phyloP scores from a whole-genome alignment of 2,113 vertebrate genomes.

The Mus pahari region DNA sequence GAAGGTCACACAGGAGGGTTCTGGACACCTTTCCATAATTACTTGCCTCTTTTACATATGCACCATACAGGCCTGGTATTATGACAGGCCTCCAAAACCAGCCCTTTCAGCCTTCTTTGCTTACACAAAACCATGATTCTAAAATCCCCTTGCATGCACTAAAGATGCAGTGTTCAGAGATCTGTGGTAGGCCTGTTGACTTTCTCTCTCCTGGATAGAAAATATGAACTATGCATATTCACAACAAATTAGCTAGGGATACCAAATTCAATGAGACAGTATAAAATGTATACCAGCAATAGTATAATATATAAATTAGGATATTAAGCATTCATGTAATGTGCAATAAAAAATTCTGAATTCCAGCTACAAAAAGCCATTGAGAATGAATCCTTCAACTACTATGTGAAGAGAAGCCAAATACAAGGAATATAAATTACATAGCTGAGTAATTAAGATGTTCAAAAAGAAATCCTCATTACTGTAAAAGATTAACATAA shows the following conservation, averaged over 20 bases:
- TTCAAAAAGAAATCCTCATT: background rate
- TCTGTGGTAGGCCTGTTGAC: background rate
- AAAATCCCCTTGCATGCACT: background rate
- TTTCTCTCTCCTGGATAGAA: background rate
- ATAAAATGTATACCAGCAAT: background rate
- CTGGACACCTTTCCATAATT: background rate
- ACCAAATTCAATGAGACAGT: background rate
- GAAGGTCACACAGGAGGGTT: background rate
- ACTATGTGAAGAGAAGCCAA: background rate
- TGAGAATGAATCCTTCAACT: background rate
- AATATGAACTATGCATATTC: background rate
- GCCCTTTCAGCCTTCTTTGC: background rate
- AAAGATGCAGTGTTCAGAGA: background rate
- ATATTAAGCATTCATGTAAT: background rate
- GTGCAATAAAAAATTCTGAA: background rate
- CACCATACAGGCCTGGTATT: background rate
- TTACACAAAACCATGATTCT: background rate
- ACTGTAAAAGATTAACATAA: background rate
- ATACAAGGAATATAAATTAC: background rate
- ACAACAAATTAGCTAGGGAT: conserved; percentile 1
- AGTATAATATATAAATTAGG: background rate
- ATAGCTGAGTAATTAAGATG: conserved; percentile 3
- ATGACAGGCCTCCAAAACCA: background rate
- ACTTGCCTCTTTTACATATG: background rate
- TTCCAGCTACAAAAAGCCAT: background rate